Evolutionary conservation across 2,888 invertebrate genomes (phyloP).

Genomic region (Cylindroiulus punctatus): DNA sequence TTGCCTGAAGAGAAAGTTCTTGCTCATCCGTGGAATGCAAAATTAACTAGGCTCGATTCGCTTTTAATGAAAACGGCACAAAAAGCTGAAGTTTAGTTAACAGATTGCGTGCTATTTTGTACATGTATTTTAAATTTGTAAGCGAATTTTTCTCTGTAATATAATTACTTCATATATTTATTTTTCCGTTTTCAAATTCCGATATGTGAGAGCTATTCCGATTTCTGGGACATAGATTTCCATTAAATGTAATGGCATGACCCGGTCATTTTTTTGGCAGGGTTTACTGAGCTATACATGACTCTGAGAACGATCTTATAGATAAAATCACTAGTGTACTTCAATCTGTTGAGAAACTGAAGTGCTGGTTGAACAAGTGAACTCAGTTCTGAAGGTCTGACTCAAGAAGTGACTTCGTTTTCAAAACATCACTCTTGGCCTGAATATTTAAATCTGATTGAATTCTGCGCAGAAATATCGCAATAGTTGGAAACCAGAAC

Average conservation of each 20-base stretch:
- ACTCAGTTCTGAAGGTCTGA: background rate
- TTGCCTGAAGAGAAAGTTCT: background rate
- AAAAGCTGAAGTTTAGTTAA: background rate
- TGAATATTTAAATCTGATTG: too few species aligned
- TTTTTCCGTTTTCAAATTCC: background rate
- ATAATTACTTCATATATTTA: background rate
- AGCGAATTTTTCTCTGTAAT: background rate
- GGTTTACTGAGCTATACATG: too few species aligned
- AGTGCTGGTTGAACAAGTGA: too few species aligned
- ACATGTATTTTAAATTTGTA: background rate
- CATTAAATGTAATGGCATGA: background rate
- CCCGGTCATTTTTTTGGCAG: background rate
- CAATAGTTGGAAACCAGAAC: too few species aligned
- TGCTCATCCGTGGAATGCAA: background rate
- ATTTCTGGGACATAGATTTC: conserved; percentile 2
- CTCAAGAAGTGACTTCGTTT: too few species aligned
- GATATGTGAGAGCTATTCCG: background rate
- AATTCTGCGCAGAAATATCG: too few species aligned
- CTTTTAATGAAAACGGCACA: background rate
- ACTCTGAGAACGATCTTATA: too few species aligned
- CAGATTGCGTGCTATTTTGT: background rate
- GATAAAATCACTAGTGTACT: too few species aligned
- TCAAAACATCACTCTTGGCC: too few species aligned
- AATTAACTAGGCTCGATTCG: background rate
- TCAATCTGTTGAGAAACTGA: too few species aligned